Evolutionary conservation across 2,888 invertebrate genomes (phyloP).

Genomic region (Eristalis pertinax): DNA sequence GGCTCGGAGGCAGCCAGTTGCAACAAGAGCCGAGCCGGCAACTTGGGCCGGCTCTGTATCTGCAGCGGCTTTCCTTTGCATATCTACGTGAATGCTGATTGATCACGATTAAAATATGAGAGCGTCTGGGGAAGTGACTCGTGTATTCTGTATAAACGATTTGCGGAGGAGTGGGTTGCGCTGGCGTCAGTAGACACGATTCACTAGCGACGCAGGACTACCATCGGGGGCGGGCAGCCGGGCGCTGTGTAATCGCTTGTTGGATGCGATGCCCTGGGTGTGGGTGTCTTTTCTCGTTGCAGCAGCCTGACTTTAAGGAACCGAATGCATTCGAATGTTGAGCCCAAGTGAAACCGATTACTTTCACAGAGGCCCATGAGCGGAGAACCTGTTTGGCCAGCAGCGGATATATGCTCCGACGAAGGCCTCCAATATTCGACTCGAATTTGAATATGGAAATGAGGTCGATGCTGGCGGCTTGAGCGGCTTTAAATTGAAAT

Average conservation of each 20-base stretch:
- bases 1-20: conserved; percentile 26
- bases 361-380: conserved; percentile 14
- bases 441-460: conserved; percentile 21
- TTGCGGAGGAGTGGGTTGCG: conserved; percentile 14
- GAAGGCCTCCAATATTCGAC: neutral
- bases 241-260: conserved; percentile 40
- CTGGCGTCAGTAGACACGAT: conserved; percentile 14
- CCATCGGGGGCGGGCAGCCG: conserved; percentile 29
- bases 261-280: conserved; percentile 27
- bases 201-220: conserved; percentile 37
- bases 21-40: neutral
- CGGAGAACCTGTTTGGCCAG: conserved; percentile 3
- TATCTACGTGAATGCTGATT: conserved; percentile 64
- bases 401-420: neutral
- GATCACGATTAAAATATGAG: conserved; percentile 70
- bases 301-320: conserved; percentile 24
- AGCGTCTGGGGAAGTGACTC: conserved; percentile 22
- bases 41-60: conserved; percentile 6
- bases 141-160: neutral
- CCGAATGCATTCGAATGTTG: conserved; percentile 7
- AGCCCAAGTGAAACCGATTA: conserved; percentile 52
- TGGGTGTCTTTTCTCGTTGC: neutral
- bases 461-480: neutral
- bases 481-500: conserved; percentile 9
- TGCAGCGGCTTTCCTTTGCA: conserved; percentile 10